Conservation (phyloP, 2,797 vertebrate species). For the Sebastes minor region DNA sequence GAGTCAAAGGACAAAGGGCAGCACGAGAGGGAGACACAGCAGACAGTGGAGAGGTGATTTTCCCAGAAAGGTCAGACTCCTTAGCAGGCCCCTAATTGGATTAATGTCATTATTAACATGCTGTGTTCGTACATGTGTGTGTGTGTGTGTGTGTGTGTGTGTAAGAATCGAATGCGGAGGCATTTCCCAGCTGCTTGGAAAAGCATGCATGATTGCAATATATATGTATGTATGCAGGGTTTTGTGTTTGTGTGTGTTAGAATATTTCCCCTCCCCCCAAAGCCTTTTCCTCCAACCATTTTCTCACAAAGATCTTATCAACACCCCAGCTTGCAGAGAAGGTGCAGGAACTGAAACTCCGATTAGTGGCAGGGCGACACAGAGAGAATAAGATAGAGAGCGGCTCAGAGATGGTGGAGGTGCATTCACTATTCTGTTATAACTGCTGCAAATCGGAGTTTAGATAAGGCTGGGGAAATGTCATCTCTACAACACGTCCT, state of each 20-base stretch:
- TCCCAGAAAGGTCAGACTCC: constrained; percentile 61
- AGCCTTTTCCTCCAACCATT: constrained; percentile 52
- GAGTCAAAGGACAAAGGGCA: constrained; percentile 50
- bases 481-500: neutral
- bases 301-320: constrained; percentile 72
- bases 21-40: constrained; percentile 38
- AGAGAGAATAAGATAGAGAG: constrained; percentile 36
- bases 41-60: constrained; percentile 48
- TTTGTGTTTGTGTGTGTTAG: constrained; percentile 44
- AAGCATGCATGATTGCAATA: constrained; percentile 32
- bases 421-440: constrained; percentile 1
- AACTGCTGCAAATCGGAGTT: constrained; percentile 29
- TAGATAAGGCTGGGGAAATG: constrained; percentile 18
- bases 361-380: constrained; percentile 44
- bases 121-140: constrained; percentile 25
- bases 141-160: constrained; percentile 18
- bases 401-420: constrained; percentile 6
- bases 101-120: constrained; percentile 63
- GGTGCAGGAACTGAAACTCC: constrained; percentile 54
- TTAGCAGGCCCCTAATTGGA: constrained; percentile 65
- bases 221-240: constrained; percentile 42
- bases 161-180: neutral
- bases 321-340: constrained; percentile 37
- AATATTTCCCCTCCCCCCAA: constrained; percentile 59
- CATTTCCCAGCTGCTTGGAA: constrained; percentile 16